A percentile compares a stretch with the other conserved stretches of the same genome.
phyloP scores from a whole-genome alignment of 2,113 vertebrate species.

The Lepus americanus region DNA sequence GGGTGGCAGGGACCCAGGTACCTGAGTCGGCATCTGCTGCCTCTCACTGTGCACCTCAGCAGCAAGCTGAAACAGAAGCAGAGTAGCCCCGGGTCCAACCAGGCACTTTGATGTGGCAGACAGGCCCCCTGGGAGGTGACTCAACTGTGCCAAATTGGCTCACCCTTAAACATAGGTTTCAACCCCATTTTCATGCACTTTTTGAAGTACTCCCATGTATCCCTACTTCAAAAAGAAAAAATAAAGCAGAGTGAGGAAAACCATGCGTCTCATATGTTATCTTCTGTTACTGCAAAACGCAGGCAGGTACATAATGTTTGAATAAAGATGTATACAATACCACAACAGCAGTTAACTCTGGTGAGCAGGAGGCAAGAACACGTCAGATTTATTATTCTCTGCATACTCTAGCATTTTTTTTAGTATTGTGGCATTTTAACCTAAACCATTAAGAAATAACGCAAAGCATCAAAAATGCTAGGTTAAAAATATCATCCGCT shows the following conservation, averaged over 20 bases:
- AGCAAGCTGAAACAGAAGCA: too few species aligned
- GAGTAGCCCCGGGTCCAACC: too few species aligned
- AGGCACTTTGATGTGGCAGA: too few species aligned
- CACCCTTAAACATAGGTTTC: too few species aligned
- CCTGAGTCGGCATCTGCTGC: too few species aligned
- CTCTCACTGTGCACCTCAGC: too few species aligned
- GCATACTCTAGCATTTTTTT: background rate
- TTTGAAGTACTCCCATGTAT: too few species aligned
- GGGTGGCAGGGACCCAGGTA: too few species aligned
- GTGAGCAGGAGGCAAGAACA: background rate
- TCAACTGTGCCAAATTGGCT: too few species aligned
- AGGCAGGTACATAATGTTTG: accelerated
- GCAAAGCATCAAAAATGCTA: background rate
- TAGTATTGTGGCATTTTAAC: background rate
- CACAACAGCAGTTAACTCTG: accelerated
- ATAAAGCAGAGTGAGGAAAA: background rate
- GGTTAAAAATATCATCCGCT: background rate
- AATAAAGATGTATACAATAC: accelerated
- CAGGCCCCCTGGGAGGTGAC: too few species aligned
- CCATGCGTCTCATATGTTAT: too few species aligned
- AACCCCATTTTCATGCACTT: too few species aligned
- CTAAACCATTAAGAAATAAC: background rate
- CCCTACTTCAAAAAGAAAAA: background rate
- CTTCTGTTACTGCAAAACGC: accelerated
- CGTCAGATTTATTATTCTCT: background rate